Percentiles rank a stretch among this genome's conserved stretches.
These are phyloP conservation scores for Candoia aspera DNA, from an alignment of 2,113 vertebrate genomes.

Conservation along the genomic window DNA sequence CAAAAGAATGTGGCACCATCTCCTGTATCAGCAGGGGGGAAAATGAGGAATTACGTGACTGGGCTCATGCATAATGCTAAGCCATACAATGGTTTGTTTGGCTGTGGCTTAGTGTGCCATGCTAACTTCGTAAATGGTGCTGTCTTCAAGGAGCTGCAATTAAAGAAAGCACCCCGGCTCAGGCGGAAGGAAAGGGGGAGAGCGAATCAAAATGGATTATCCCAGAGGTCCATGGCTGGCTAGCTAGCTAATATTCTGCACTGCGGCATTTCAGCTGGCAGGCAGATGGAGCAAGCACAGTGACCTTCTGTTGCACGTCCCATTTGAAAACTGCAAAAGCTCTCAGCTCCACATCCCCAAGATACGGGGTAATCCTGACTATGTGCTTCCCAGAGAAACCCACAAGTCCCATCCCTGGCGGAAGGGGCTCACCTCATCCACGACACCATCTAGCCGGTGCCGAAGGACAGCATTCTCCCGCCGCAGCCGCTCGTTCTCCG, in stretches of 20 bases:
- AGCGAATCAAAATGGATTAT: neutral
- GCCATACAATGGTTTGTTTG: neutral
- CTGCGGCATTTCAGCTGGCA: neutral
- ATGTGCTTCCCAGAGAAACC: neutral
- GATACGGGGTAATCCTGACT: neutral
- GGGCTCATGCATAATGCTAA: neutral
- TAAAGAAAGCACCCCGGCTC: neutral
- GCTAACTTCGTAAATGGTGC: neutral
- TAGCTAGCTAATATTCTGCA: neutral
- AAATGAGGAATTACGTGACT: neutral
- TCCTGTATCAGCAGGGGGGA: neutral
- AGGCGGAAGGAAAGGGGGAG: neutral
- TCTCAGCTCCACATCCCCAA: neutral
- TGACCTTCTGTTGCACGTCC: neutral
- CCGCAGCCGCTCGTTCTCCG: constrained; percentile 84
- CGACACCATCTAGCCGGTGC: constrained; percentile 77
- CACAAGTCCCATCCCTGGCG: neutral
- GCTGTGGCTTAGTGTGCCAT: too few relatives aligned
- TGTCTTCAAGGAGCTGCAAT: neutral
- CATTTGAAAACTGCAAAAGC: neutral
- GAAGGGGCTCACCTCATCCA: constrained; percentile 52
- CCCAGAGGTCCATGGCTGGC: neutral
- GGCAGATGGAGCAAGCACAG: neutral
- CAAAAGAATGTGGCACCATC: neutral
- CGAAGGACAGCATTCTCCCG: constrained; percentile 84